These are phyloP conservation scores for Rhinopithecus roxellana DNA, from an alignment of 2,113 vertebrate genomes.

Conservation along the genomic window DNA sequence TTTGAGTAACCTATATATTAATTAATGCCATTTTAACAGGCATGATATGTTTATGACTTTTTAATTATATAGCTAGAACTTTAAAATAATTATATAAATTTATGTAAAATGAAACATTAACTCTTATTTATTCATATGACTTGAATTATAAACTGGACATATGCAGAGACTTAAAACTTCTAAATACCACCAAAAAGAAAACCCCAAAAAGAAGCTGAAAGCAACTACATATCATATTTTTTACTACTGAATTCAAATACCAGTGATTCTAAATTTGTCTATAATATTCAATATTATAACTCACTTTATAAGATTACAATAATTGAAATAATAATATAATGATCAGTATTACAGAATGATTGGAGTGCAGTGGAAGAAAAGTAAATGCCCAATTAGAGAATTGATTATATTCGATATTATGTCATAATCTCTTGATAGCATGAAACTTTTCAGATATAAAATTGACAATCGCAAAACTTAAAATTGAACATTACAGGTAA, in stretches of 20 bases:
- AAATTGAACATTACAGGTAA: neutral
- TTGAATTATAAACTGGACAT: neutral
- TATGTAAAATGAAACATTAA: neutral
- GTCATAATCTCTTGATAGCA: neutral
- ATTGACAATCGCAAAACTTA: neutral
- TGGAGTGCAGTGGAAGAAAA: neutral
- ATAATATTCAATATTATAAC: neutral
- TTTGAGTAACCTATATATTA: neutral
- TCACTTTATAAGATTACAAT: neutral
- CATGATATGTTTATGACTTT: neutral
- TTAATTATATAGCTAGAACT: neutral
- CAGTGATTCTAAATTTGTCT: neutral
- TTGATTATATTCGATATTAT: constrained; percentile 5
- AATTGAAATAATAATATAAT: neutral
- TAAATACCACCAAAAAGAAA: neutral
- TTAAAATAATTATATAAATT: neutral
- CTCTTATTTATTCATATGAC: neutral
- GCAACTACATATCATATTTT: neutral
- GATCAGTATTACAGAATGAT: neutral
- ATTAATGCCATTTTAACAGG: neutral
- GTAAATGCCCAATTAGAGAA: neutral
- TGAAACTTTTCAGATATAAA: constrained; percentile 5
- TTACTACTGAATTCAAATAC: neutral
- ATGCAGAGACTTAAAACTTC: neutral
- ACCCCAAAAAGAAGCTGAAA: neutral